Base-by-base conservation (phyloP, 2,797 vertebrate species). In the Halcyon leucocephala region DNA sequence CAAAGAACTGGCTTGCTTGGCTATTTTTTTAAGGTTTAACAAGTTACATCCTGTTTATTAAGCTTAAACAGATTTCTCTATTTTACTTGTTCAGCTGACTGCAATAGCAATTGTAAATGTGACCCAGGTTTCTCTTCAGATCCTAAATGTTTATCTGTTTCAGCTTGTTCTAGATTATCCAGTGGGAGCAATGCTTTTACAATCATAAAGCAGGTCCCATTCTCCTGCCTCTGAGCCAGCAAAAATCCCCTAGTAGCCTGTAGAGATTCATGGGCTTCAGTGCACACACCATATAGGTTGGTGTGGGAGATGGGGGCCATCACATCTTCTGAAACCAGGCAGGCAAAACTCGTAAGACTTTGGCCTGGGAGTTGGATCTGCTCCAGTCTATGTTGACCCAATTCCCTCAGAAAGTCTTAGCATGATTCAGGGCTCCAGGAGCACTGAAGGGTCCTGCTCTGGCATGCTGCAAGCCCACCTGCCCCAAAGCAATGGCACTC, bases 21-120 rank as follows among this genome's bases (percentile, higher is more conserved):
- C 48, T 80, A 25, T 54, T 77, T 84, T 95, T 88, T 72, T 41
- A 65, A 86, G 29, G 24, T 61, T 91, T 91, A 83, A 78, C 72
- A 90, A 92, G 49, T 83, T 90, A 81, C 64, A 84, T 95, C 91
- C 94, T 95, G 87, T 95, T 96, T 91, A 83, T 88, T 92, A 90
- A 94, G 55, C 42, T 95, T 94, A 82, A 89, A 86, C 2, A 46
- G 67, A 60, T 57, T 67, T 60, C 33, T 69, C 60, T 73, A n/a
- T 52, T 55, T 57, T 64, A 92, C 87, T 95, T 95, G 35, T 91
- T 91, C 89, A 95, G 76, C 72, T 91, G 89, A 91, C 70, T 84
- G 42, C 55, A 90, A 55, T 22, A 72, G 15, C 20, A 82, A 39
- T 62, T 89, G 54, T 76, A 88, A 91, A 92, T 81, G 82, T 49